Base-by-base conservation (phyloP, 2,797 vertebrate species). In the Micromesistius poutassou region DNA sequence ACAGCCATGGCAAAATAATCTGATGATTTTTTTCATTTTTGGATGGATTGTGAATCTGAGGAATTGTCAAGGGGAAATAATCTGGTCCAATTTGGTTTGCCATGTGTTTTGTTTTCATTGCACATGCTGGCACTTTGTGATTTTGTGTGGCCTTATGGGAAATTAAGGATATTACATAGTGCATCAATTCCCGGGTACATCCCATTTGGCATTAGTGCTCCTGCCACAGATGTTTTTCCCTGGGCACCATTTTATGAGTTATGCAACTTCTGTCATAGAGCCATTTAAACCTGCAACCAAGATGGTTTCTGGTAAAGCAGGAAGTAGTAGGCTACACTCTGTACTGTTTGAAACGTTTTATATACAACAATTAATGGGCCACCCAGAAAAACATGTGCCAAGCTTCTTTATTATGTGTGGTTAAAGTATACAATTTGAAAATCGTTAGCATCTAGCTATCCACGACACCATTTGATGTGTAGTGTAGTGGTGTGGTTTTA, bases 71-170 rank as follows among this genome's bases (percentile, higher is more conserved):
- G 19, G 19, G 46, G 19, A 19, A 55, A 55, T 55, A 55, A 55
- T 55, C 46, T 62, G 22, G n/a, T 62, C 55, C 55, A 62, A 25
- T 62, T 7, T 25, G n/a, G 55, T n/a, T 19, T 25, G n/a, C 55
- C 22, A n/a, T 62, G 55, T 10, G 55, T 25, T 62, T n/a, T 55
- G 16, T 55, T 62, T 25, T 62, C 55, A 62, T 25, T 62, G 19
- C 55, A 62, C 22, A 62, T 62, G n/a, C 55, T 62, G 55, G 55
- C 55, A 62, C 55, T 62, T 62, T 62, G n/a, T 62, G 55, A 62
- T 62, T 62, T 10, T 62, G 55, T 25, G 5, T 9, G n/a, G 55
- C 55, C 25, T 62, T 25, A 25, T 62, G 22, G 55, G 55, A n/a
- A 62, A 62, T n/a, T n/a, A 62, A 25, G 55, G 55, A 62, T 19